A percentile compares a stretch with the other conserved stretches of the same genome.
These are phyloP conservation scores for Ypsolopha scabrella DNA, from an alignment of 2,888 invertebrate species.

Conservation along the genomic window DNA sequence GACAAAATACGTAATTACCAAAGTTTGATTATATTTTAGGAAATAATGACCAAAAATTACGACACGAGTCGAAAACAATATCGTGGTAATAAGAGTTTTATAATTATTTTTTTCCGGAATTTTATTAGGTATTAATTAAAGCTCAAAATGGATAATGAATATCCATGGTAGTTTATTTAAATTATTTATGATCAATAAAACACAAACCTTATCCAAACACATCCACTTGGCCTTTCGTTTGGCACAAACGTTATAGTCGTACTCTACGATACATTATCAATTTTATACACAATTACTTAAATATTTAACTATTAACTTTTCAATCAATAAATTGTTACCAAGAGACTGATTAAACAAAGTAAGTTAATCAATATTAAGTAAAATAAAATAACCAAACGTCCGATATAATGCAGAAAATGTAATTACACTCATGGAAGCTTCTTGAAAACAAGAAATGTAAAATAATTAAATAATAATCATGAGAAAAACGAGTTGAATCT, in stretches of 20 bases:
- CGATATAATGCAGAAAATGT: too few species aligned
- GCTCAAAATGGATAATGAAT: constrained; percentile 55
- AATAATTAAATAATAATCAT: too few species aligned
- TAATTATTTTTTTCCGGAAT: constrained; percentile 26
- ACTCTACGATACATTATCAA: constrained; percentile 28
- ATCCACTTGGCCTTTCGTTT: constrained; percentile 37
- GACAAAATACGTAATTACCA: not conserved
- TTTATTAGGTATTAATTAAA: constrained; percentile 60
- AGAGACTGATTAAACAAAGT: not conserved
- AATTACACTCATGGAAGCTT: too few species aligned
- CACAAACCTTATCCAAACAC: constrained; percentile 34
- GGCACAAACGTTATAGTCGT: constrained; percentile 38
- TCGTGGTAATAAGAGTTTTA: not conserved
- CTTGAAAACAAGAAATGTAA: too few species aligned
- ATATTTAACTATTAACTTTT: not conserved
- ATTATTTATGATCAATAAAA: constrained; percentile 30
- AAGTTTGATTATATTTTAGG: constrained; percentile 4
- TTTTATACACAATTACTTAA: not conserved
- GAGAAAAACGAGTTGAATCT: too few species aligned
- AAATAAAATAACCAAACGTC: too few species aligned
- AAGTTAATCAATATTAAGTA: too few species aligned
- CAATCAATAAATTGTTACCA: not conserved
- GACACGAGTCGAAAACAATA: not conserved
- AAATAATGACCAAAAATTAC: constrained; percentile 2
- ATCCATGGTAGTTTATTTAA: constrained; percentile 29